Conservation (phyloP, 2,113 vertebrate species). For the Dendrocopos noguchii region DNA sequence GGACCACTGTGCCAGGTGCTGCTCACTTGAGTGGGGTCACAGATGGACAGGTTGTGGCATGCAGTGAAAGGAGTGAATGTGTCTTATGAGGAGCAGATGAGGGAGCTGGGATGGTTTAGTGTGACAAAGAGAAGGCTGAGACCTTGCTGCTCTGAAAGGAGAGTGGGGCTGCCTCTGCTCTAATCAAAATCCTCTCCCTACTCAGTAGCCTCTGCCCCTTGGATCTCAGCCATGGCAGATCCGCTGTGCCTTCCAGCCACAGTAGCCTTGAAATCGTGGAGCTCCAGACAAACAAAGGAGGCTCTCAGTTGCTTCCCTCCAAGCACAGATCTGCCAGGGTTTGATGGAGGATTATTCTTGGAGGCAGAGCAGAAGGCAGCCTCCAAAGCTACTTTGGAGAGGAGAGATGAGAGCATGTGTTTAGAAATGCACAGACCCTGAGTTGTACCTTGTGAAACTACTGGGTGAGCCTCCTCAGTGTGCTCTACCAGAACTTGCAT, state of each 20-base stretch:
- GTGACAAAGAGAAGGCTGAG: too few relatives aligned
- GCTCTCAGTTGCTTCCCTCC: not conserved
- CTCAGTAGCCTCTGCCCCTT: not conserved
- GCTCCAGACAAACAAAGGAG: not conserved
- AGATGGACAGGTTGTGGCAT: too few relatives aligned
- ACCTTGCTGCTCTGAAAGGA: too few relatives aligned
- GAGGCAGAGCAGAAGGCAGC: not conserved
- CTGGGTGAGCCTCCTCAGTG: rapidly evolving
- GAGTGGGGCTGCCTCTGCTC: not conserved
- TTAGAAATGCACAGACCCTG: rapidly evolving
- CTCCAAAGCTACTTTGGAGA: not conserved
- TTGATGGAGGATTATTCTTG: not conserved
- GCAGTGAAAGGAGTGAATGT: too few relatives aligned
- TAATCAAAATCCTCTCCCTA: rapidly evolving
- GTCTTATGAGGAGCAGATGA: too few relatives aligned
- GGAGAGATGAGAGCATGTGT: not conserved
- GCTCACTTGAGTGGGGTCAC: too few relatives aligned
- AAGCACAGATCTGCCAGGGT: not conserved
- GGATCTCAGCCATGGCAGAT: not conserved
- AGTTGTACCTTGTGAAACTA: not conserved
- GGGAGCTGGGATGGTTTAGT: too few relatives aligned
- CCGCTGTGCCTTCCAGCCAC: not conserved
- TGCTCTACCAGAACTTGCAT: rapidly evolving
- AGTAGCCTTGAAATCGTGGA: not conserved
- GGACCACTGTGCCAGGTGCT: too few relatives aligned